A percentile compares a stretch with the other conserved stretches of the same genome.
These are phyloP conservation scores for Thecophora atra DNA, from an alignment of 2,888 invertebrate species.

Conservation along the genomic window DNA sequence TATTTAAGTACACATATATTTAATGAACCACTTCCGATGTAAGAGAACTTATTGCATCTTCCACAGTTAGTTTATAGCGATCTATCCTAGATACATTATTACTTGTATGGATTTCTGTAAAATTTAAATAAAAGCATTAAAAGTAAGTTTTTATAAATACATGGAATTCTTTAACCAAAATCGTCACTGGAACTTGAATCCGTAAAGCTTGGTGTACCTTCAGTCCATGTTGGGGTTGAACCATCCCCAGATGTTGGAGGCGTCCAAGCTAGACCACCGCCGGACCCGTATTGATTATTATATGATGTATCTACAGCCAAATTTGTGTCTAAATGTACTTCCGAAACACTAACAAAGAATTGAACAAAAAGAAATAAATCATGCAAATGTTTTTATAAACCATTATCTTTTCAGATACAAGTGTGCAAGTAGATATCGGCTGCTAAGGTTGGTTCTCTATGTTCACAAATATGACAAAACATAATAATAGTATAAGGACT, in stretches of 20 bases:
- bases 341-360: constrained; percentile 71
- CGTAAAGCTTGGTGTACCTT: constrained; percentile 97
- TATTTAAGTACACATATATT: constrained; percentile 1
- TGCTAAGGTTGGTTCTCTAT: no score
- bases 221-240: constrained; percentile 97
- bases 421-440: no score
- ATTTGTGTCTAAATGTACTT: constrained; percentile 75
- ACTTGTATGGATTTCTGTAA: constrained; percentile 67
- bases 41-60: constrained; percentile 80
- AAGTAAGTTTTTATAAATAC: neutral
- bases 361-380: no score
- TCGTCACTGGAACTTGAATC: constrained; percentile 95
- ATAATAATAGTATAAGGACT: no score
- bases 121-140: constrained; percentile 10
- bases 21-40: constrained; percentile 80
- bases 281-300: constrained; percentile 69
- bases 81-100: constrained; percentile 66
- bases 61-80: constrained; percentile 71
- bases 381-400: no score
- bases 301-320: constrained; percentile 65
- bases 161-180: constrained; percentile 68
- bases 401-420: no score
- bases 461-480: no score
- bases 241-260: constrained; percentile 88
- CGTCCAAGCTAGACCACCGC: constrained; percentile 73